These are phyloP conservation scores for Meandrusa payeni DNA, from an alignment of 2,888 invertebrate species.

Conservation along the genomic window DNA sequence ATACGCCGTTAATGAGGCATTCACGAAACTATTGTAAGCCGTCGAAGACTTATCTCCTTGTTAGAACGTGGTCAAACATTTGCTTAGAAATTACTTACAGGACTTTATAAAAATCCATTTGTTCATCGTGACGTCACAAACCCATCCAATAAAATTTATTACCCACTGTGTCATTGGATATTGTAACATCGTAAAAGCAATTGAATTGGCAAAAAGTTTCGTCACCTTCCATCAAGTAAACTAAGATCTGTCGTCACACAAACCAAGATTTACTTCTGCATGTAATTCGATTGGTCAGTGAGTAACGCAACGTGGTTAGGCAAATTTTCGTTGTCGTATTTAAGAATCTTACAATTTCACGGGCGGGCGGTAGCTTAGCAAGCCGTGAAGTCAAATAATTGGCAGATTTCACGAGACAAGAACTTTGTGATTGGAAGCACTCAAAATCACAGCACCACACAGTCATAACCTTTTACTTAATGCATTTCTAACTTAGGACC, in stretches of 20 bases:
- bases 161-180: too few relatives aligned
- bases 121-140: too few relatives aligned
- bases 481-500: too few relatives aligned
- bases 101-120: too few relatives aligned
- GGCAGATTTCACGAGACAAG: conserved; percentile 1
- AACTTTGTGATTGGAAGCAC: not conserved
- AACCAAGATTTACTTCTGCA: conserved; percentile 6
- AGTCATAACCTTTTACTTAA: not conserved
- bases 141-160: too few relatives aligned
- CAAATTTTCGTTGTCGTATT: conserved; percentile 25
- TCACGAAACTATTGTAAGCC: too few relatives aligned
- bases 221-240: not conserved
- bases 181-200: not conserved
- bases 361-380: conserved; percentile 18
- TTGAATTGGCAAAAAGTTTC: not conserved
- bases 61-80: too few relatives aligned
- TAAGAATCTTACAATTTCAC: conserved; percentile 27
- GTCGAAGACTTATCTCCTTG: too few relatives aligned
- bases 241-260: conserved; percentile 9
- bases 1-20: too few relatives aligned
- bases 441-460: not conserved
- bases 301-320: conserved; percentile 21
- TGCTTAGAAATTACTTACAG: too few relatives aligned
- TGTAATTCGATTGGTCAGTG: conserved; percentile 20
- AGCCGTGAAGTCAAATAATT: conserved; percentile 24